Evolutionary conservation across 2,888 invertebrate species (phyloP).

Genomic region (Myathropa florea): DNA sequence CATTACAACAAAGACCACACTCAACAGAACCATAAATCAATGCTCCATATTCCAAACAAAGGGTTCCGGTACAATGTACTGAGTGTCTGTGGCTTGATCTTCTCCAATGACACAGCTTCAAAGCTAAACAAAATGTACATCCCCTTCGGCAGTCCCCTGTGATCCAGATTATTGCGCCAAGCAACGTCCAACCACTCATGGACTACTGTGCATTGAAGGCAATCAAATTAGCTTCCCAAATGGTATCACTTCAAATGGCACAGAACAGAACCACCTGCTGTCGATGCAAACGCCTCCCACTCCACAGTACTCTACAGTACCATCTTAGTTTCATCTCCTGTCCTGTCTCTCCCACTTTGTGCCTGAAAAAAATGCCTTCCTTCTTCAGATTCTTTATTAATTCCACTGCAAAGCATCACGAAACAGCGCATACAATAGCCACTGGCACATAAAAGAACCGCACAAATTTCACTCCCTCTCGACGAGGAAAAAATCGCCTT

Average conservation of each 20-base stretch:
- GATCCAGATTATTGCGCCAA: background rate
- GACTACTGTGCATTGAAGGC: background rate
- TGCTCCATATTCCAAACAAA: background rate
- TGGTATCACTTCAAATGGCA: no score
- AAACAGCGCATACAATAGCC: slow-evolving; percentile 2
- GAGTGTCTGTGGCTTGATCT: background rate
- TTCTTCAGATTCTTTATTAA: background rate
- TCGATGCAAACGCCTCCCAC: background rate
- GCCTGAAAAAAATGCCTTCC: background rate
- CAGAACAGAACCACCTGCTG: background rate
- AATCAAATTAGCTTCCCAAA: background rate
- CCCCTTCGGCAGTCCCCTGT: background rate
- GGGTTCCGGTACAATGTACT: background rate
- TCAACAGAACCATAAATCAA: background rate
- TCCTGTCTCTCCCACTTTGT: no score
- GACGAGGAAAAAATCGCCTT: background rate
- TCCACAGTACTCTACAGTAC: background rate
- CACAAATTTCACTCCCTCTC: background rate
- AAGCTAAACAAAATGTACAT: background rate
- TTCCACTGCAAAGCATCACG: slow-evolving; percentile 6
- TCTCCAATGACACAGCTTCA: background rate
- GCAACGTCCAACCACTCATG: background rate
- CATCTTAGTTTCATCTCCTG: background rate
- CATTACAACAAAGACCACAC: background rate
- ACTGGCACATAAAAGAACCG: background rate